Percentiles rank a stretch among this genome's conserved stretches.
Conservation (phyloP, 2,888 invertebrate species). For the Epirrita christyi region DNA sequence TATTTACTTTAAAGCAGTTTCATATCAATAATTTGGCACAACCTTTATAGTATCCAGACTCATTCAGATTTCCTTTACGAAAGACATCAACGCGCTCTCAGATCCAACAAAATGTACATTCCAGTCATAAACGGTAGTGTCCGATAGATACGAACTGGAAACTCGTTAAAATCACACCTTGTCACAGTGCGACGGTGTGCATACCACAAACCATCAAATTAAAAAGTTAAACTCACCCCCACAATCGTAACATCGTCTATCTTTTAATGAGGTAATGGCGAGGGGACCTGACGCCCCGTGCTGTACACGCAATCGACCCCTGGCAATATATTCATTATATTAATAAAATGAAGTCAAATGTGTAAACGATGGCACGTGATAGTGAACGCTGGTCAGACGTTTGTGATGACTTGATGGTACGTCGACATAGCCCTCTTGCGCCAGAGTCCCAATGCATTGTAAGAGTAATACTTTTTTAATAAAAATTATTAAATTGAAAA, state of each 20-base stretch:
- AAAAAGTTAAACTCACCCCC: slow-evolving; percentile 73
- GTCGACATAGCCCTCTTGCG: neutral
- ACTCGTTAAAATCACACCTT: slow-evolving; percentile 70
- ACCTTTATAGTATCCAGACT: no score
- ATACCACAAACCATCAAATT: slow-evolving; percentile 70
- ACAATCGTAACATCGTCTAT: slow-evolving; percentile 58
- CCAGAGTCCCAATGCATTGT: neutral
- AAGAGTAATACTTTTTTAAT: no score
- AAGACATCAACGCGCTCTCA: slow-evolving; percentile 33
- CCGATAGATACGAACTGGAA: slow-evolving; percentile 13
- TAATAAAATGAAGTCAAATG: slow-evolving; percentile 79
- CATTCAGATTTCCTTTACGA: slow-evolving; percentile 12
- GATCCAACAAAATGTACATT: slow-evolving; percentile 4
- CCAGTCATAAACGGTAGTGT: slow-evolving; percentile 8
- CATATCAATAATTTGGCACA: no score
- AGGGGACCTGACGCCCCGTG: slow-evolving; percentile 52
- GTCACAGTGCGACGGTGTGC: slow-evolving; percentile 48
- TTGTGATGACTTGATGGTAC: neutral
- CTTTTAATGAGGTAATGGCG: slow-evolving; percentile 77
- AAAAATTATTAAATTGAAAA: no score
- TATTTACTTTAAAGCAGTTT: neutral
- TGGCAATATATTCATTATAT: slow-evolving; percentile 78
- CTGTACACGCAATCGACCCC: slow-evolving; percentile 64
- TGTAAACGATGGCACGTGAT: slow-evolving; percentile 77
- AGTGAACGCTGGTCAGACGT: slow-evolving; percentile 32